A percentile compares a stretch with the other conserved stretches of the same genome.
Evolutionary conservation across 2,113 vertebrate species (phyloP).

Genomic region (Chaenocephalus aceratus): DNA sequence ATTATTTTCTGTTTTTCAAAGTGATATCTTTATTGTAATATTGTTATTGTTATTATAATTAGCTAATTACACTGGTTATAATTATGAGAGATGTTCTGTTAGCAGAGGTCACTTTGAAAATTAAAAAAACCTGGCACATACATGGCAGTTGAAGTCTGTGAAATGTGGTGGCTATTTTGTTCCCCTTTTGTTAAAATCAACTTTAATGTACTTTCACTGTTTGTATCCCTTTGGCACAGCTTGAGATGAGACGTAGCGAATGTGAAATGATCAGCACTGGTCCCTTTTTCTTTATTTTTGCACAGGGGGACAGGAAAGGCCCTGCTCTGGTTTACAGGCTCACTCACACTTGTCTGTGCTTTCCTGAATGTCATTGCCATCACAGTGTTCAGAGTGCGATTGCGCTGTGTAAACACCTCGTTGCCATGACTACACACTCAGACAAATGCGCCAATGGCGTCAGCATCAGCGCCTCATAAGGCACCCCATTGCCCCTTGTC

Average conservation of each 20-base stretch:
- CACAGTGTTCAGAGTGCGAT: conserved; percentile 61
- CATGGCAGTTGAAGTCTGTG: conserved; percentile 76
- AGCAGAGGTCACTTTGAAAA: conserved; percentile 85
- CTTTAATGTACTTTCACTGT: conserved; percentile 59
- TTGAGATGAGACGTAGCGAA: conserved; percentile 60
- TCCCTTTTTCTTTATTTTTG: conserved; percentile 54
- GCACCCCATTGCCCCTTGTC: conserved; percentile 47
- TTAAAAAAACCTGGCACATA: conserved; percentile 83
- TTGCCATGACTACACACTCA: conserved; percentile 76
- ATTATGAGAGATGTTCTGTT: conserved; percentile 86
- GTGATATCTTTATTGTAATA: conserved; percentile 89
- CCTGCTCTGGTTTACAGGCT: conserved; percentile 66
- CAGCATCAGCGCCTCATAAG: conserved; percentile 30
- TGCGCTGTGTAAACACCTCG: conserved; percentile 78
- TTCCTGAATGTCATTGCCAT: conserved; percentile 77
- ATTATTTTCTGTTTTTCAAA: conserved; percentile 77
- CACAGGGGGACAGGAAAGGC: conserved; percentile 68
- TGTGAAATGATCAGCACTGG: conserved; percentile 57
- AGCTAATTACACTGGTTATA: conserved; percentile 85
- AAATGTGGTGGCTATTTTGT: conserved; percentile 62
- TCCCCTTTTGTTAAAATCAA: conserved; percentile 33
- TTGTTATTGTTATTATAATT: conserved; percentile 89
- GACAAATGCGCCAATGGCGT: conserved; percentile 70
- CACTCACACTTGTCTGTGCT: conserved; percentile 51
- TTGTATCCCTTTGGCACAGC: conserved; percentile 59